Evolutionary conservation across 2,113 vertebrate genomes (phyloP).

Genomic region (Labeo catla): DNA sequence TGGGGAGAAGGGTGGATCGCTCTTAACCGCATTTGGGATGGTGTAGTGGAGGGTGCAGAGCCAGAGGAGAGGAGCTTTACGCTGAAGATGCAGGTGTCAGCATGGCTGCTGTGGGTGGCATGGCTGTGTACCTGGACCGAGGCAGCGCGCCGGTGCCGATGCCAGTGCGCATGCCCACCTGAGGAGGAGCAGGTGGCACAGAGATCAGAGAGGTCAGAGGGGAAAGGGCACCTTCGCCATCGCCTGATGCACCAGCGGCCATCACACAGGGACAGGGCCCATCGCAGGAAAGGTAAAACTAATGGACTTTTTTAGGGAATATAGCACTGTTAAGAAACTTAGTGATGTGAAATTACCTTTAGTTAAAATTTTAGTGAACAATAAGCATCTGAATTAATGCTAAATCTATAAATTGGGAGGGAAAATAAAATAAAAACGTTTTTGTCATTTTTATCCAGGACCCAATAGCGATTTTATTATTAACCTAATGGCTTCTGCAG

Average conservation of each 20-base stretch:
- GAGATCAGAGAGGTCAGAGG: conserved; percentile 59
- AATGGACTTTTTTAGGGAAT: background rate
- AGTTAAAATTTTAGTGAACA: background rate
- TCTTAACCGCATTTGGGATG: conserved; percentile 26
- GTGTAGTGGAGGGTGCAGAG: conserved; percentile 5
- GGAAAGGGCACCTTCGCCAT: conserved; percentile 66
- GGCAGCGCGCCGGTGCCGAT: conserved; percentile 65
- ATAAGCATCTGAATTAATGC: background rate
- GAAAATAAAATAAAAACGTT: background rate
- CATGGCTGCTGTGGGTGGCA: conserved; percentile 71
- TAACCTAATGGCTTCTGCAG: background rate
- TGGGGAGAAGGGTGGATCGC: conserved; percentile 57
- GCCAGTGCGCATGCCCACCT: conserved; percentile 66
- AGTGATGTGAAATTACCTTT: background rate
- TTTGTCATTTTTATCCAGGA: background rate
- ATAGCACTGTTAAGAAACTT: background rate
- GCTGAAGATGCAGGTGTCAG: conserved; percentile 72
- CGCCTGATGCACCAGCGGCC: conserved; percentile 54
- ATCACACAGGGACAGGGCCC: conserved; percentile 64
- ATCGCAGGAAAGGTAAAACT: conserved; percentile 72
- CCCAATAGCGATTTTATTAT: background rate
- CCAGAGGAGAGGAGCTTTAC: conserved; percentile 13
- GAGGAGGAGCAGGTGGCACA: conserved; percentile 49
- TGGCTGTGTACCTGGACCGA: conserved; percentile 69
- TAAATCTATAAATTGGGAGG: background rate